Base-by-base conservation (phyloP, 2,888 invertebrate species). In the Oxyteleia sp. region DNA sequence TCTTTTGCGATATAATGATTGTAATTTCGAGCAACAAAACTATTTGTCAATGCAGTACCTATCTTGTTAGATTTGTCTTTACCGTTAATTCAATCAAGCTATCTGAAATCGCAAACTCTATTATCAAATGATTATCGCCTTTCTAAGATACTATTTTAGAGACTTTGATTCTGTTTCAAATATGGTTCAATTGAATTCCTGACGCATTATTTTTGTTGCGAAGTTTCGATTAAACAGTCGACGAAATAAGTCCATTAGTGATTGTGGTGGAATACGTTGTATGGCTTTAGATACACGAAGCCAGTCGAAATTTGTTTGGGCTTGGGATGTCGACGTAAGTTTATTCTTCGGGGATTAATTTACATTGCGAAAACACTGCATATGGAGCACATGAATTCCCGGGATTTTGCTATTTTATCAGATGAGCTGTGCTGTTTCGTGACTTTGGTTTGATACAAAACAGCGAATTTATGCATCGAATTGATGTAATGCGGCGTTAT, bases 321-420 rank as follows among this genome's bases (percentile, higher is more conserved):
- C 38, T 23, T 20, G 23, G 8, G 11, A 64, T 23, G 49, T 18
- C 13, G 15, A 38, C 16, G 35, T 18, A 18, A 49, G 49, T 49
- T 64, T 49, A 64, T 49, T 64, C 64, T 64, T 49, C 35, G 10
- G 35, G 35, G 69, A 57, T 45, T 71, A 57, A 71, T 71, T 71
- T 57, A 35, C 57, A 55, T 57, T 23, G 16, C 18, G 47, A 55
- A 57, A 71, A 47, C 57, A 49, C 7, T 20, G 23, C 38, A 64
- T 49, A 64, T 64, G 64, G 23, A 35, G 38, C 18, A 13, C 23
- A 35, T 64, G 23, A 49, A 64, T 64, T 35, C 7, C 13, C 23
- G n/a, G 20, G 18, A 29, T 57, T 69, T 38, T 11, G 23, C 20
- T 69, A 16, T 55, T 69, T 69, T 69, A 69, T 69, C 68, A 26